Evolutionary conservation across 37 sponge, comb jelly and placozoan genomes (phyloP).

Genomic region (Axinella damicornis): DNA sequence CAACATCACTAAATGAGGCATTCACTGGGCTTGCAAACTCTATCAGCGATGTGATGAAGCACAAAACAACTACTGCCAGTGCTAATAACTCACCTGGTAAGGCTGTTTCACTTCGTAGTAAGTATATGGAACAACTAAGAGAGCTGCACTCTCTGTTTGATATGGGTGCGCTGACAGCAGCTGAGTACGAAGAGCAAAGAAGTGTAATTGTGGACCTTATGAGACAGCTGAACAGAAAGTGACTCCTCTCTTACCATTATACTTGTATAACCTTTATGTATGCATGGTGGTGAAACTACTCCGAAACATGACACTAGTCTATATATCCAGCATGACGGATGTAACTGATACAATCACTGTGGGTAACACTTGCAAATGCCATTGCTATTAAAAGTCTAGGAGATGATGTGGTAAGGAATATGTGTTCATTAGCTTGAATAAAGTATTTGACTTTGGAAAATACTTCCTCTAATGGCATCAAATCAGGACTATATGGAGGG

Average conservation of each 20-base stretch:
- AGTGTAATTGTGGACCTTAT: neutral
- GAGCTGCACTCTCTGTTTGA: neutral
- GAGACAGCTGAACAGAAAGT: constrained; percentile 2
- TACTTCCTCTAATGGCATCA: too few species aligned
- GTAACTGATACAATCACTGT: neutral
- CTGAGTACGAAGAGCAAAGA: constrained; percentile 1
- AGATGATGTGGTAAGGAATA: neutral
- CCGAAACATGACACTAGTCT: neutral
- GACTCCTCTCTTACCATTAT: neutral
- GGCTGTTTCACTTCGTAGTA: neutral
- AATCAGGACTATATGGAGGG: too few species aligned
- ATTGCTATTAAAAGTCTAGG: neutral
- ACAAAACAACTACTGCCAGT: too few species aligned
- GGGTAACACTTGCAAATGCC: constrained; percentile 5
- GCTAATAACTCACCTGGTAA: neutral
- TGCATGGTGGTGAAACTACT: too few species aligned
- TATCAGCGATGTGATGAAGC: too few species aligned
- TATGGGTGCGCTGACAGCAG: neutral
- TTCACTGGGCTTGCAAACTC: too few species aligned
- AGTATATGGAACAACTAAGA: neutral
- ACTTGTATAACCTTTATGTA: neutral
- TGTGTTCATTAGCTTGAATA: neutral
- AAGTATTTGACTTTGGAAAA: constrained; percentile 6
- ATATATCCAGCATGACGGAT: constrained; percentile 17
- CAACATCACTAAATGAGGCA: too few species aligned